Evolutionary conservation across 2,113 vertebrate genomes (phyloP), one percentile per base, ranked within the genome.

Genomic region (Oceanodroma tethys): DNA sequence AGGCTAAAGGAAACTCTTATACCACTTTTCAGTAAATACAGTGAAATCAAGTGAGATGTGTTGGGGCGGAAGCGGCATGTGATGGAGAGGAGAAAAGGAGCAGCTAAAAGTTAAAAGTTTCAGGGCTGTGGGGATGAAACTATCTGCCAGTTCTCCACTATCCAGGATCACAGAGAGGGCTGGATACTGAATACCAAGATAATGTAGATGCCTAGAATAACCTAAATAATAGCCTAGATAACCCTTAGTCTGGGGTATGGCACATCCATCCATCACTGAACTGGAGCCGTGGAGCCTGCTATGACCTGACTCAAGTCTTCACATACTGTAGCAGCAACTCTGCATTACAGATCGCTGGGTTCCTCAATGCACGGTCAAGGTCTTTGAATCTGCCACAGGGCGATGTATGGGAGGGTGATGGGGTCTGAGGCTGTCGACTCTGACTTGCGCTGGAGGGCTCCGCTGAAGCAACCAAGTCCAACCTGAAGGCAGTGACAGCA

Each of bases 161-260:
- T 10, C 38, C 45, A 36, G 71, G 47, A 56, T 82, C 8, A 4
- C 1, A 1, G 9, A 70, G 71, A 34, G 17, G 27, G 19, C 52
- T 66, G 68, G 63, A 52, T 29, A 16, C 30, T 20, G 68, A 53
- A n/a, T 2, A 5, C 72, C 0, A 2, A 97, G 93, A 90, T 93
- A 95, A 92, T 1, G 8, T 0, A 32, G 63, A 92, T 93, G 67
- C 83, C 88, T 86, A 8, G n/a, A 92, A 95, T 94, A 96, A 81
- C 45, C 82, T 56, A 86, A 83, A 93, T 95, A 83, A 93, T 95
- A 93, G 45, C 62, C 53, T 36, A 97, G 94, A 96, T 96, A 97
- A 97, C 21, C 75, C 36, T 63, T 68, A 11, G 10, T 16, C 75
- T 32, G 36, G 67, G 58, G 30, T 29, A 78, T 23, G 25, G 23